A percentile compares a stretch with the other conserved stretches of the same genome.
These are phyloP conservation scores for Sympetrum striolatum DNA, from an alignment of 2,888 invertebrate species.

Conservation along the genomic window DNA sequence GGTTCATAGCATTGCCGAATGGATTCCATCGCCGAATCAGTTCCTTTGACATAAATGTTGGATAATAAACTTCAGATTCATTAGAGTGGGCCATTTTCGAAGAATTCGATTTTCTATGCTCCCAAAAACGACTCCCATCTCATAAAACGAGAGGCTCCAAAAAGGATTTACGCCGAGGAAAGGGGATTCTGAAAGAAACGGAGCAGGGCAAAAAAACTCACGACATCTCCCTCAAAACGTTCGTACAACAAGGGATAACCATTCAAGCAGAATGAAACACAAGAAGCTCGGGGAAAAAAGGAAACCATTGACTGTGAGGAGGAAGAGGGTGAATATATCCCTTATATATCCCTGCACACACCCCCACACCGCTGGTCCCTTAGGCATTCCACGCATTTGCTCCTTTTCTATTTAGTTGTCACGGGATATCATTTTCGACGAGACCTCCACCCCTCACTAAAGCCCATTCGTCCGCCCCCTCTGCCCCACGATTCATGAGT, in stretches of 20 bases:
- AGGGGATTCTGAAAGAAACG: neutral
- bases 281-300: neutral
- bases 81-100: no score
- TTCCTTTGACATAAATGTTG: no score
- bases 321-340: neutral
- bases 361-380: neutral
- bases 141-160: neutral
- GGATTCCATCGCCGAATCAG: no score
- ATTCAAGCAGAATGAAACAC: conserved; percentile 15
- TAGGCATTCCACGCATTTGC: conserved; percentile 35
- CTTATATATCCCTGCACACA: neutral
- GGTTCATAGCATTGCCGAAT: no score
- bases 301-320: conserved; percentile 3
- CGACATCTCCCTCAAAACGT: neutral
- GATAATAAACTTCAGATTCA: no score
- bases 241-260: neutral
- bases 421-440: conserved; percentile 39
- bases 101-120: no score
- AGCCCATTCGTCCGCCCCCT: neutral
- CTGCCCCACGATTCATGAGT: conserved; percentile 23
- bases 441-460: conserved; percentile 3
- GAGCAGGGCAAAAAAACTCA: neutral
- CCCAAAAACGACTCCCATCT: neutral
- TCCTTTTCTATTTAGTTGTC: conserved; percentile 42
- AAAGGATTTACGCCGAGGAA: neutral